Percentiles rank a stretch among this genome's conserved stretches.
Evolutionary conservation across 2,888 invertebrate species (phyloP).

Genomic region (Philaethria dido): DNA sequence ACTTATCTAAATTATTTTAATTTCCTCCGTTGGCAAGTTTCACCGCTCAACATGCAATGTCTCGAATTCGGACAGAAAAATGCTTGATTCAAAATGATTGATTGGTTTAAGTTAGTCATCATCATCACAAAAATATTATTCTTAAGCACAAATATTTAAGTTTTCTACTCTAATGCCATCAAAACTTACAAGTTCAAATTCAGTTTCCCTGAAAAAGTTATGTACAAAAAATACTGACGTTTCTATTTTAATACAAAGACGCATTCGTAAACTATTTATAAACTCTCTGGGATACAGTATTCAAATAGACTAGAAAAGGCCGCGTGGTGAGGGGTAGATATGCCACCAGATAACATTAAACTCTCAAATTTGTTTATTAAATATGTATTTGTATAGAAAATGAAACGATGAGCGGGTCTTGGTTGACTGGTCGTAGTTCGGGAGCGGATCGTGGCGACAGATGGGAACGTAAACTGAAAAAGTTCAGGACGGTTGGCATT

Average conservation of each 20-base stretch:
- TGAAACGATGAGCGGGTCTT: slow-evolving; percentile 52
- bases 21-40: too few relatives aligned
- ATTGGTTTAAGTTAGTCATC: too few relatives aligned
- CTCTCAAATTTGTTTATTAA: slow-evolving; percentile 43
- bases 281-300: slow-evolving; percentile 68
- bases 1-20: too few relatives aligned
- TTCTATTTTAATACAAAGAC: slow-evolving; percentile 19
- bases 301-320: slow-evolving; percentile 65
- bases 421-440: slow-evolving; percentile 55
- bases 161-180: neutral
- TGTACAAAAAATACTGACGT: slow-evolving; percentile 7
- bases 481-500: slow-evolving; percentile 61
- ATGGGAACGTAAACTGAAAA: slow-evolving; percentile 77
- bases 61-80: too few relatives aligned
- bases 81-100: too few relatives aligned
- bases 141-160: neutral
- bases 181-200: neutral
- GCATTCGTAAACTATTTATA: slow-evolving; percentile 59
- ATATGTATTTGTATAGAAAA: slow-evolving; percentile 39
- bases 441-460: slow-evolving; percentile 76
- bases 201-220: neutral
- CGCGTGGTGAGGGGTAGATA: slow-evolving; percentile 51
- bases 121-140: too few relatives aligned
- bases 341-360: slow-evolving; percentile 55
- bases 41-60: too few relatives aligned